Evolutionary conservation across 2,888 invertebrate species (phyloP).

Genomic region (Neoascia interrupta): DNA sequence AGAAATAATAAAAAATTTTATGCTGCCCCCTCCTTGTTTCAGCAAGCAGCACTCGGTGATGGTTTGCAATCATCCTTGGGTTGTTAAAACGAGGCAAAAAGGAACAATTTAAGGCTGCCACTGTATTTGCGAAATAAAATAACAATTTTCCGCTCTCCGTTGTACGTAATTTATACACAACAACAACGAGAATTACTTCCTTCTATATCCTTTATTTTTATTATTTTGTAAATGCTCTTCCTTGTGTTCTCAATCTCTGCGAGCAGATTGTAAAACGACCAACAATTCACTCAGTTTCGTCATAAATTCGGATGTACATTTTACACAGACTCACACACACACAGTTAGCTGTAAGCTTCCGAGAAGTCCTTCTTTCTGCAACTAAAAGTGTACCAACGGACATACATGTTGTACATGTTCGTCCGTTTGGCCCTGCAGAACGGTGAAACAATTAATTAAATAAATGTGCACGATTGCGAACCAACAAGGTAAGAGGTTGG

Average conservation of each 20-base stretch:
- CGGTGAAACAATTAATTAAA: conserved; percentile 49
- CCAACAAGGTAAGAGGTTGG: conserved; percentile 29
- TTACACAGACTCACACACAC: too few species aligned
- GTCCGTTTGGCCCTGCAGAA: neutral
- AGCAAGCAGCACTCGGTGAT: neutral
- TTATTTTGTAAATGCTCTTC: conserved; percentile 16
- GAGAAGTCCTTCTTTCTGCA: neutral
- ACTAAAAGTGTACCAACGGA: neutral
- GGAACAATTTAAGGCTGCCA: conserved; percentile 19
- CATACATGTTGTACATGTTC: neutral
- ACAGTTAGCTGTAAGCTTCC: neutral
- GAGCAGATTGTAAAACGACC: conserved; percentile 34
- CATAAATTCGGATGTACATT: conserved; percentile 59
- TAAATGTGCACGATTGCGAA: conserved; percentile 43
- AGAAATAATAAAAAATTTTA: conserved; percentile 30
- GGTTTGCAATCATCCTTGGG: conserved; percentile 32
- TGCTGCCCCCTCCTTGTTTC: neutral
- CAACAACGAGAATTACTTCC: conserved; percentile 47
- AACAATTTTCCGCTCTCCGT: conserved; percentile 56
- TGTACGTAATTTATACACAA: conserved; percentile 27
- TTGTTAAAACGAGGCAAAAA: conserved; percentile 1
- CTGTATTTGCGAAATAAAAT: conserved; percentile 41
- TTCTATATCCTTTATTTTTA: neutral
- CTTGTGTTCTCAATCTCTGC: conserved; percentile 38
- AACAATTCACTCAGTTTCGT: conserved; percentile 45